Percentiles rank a stretch among this genome's conserved stretches.
Evolutionary conservation across 1,140 invertebrate genomes (phyloP).

Genomic region (Lordiphosa mommai): DNA sequence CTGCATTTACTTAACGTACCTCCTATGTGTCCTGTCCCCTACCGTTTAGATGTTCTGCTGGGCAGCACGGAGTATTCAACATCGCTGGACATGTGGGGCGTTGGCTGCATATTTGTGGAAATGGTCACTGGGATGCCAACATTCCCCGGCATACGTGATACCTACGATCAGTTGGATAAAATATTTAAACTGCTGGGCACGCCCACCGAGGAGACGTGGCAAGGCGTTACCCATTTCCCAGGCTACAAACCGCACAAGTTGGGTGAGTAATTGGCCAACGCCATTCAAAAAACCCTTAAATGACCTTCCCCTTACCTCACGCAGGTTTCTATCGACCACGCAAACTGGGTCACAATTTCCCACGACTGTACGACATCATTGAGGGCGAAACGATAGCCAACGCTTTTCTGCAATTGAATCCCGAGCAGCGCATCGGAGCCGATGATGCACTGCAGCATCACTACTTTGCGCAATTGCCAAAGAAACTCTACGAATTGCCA

Average conservation of each 20-base stretch:
- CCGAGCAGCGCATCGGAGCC: conserved; percentile 91
- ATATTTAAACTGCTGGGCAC: conserved; percentile 97
- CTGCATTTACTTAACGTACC: conserved; percentile 64
- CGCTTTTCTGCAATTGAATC: conserved; percentile 92
- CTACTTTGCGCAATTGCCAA: conserved; percentile 94
- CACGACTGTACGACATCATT: conserved; percentile 91
- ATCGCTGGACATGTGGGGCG: conserved; percentile 97
- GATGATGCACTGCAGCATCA: conserved; percentile 92
- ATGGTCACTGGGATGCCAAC: conserved; percentile 98
- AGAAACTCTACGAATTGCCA: conserved; percentile 93
- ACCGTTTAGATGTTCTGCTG: conserved; percentile 90
- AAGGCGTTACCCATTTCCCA: conserved; percentile 91
- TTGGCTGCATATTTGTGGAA: conserved; percentile 98
- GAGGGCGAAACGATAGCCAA: conserved; percentile 93
- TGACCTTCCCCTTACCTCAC: not conserved
- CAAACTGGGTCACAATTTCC: conserved; percentile 92
- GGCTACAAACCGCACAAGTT: conserved; percentile 92
- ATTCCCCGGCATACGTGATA: conserved; percentile 96
- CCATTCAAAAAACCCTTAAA: not conserved
- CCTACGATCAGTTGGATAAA: conserved; percentile 97
- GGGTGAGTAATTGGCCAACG: conserved; percentile 75
- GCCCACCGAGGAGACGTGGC: conserved; percentile 94
- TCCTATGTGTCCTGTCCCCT: conserved; percentile 3
- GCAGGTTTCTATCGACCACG: conserved; percentile 86
- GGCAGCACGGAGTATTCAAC: conserved; percentile 98